Evolutionary conservation across 2,888 invertebrate species (phyloP).

Genomic region (Dusona sp.): DNA sequence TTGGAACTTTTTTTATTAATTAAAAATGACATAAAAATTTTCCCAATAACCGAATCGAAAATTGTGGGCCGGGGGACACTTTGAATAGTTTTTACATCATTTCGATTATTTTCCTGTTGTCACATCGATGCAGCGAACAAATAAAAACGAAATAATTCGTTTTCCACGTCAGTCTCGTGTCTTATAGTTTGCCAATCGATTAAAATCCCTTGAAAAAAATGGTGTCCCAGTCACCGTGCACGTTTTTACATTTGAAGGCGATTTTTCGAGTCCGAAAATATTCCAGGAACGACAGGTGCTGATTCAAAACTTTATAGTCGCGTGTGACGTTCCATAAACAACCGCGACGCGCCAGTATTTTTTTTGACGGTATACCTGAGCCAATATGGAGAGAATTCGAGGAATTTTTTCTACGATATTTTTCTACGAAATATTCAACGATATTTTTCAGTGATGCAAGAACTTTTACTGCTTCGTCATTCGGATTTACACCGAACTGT

Average conservation of each 20-base stretch:
- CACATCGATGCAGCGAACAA: no score
- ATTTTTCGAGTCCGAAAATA: neutral
- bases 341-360: neutral
- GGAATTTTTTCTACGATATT: neutral
- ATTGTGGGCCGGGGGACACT: neutral
- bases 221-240: no score
- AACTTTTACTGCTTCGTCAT: conserved; percentile 19
- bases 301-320: neutral
- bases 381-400: neutral
- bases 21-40: neutral
- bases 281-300: neutral
- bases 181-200: no score
- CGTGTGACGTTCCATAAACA: neutral
- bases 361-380: neutral
- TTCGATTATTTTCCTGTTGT: no score
- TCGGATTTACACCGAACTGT: neutral
- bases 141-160: no score
- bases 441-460: neutral
- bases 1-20: neutral
- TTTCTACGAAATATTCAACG: neutral
- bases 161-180: no score
- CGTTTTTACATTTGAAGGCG: no score
- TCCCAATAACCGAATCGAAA: neutral
- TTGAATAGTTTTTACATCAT: neutral
- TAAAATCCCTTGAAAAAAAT: no score